Base-by-base conservation (phyloP, 2,113 vertebrate species). In the Albula goreensis region DNA sequence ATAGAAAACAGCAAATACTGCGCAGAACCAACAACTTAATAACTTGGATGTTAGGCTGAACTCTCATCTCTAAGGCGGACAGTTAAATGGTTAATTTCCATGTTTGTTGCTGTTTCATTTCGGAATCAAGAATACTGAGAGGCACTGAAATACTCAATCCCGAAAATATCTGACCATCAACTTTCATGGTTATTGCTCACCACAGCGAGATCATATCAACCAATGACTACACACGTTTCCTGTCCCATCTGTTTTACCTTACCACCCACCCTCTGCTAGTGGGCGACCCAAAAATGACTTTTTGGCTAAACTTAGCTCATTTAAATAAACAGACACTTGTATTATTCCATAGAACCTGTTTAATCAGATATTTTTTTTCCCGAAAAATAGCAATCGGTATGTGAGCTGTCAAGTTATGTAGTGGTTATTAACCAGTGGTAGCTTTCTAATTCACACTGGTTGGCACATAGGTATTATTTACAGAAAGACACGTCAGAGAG, bases 401-500 rank as follows among this genome's bases (percentile, higher is more conserved):
- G 12, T 60, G 7, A 15, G 11, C 17, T 15, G 11, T 22, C 60
- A 66, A 66, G 60, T 66, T 19, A 66, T 66, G 22, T 66, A 66
- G 60, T 19, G 60, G 17, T 19, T 66, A 41, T 41, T 41, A 41
- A 41, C 31, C 31, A 41, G 31, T 41, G 31, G 31, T 41, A 74
- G 22, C 22, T 74, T n/a, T 7, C n/a, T 74, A 74, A 25, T 22
- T 74, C 31, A 74, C 70, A 74, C 22, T 74, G 31, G 5, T 31
- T 22, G 31, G 10, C 70, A 74, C 70, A 74, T 8, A 5, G 70
- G 70, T 74, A 31, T 25, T 74, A 74, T 74, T 74, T 74, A 74
- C 70, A 74, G 8, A 74, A 74, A 74, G n/a, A 31, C 70, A 74
- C 70, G 70, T 74, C 70, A 74, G n/a, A 19, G 70, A 74, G 70